Evolutionary conservation across 2,113 vertebrate genomes (phyloP).

Genomic region (Odontophorus gujanensis): DNA sequence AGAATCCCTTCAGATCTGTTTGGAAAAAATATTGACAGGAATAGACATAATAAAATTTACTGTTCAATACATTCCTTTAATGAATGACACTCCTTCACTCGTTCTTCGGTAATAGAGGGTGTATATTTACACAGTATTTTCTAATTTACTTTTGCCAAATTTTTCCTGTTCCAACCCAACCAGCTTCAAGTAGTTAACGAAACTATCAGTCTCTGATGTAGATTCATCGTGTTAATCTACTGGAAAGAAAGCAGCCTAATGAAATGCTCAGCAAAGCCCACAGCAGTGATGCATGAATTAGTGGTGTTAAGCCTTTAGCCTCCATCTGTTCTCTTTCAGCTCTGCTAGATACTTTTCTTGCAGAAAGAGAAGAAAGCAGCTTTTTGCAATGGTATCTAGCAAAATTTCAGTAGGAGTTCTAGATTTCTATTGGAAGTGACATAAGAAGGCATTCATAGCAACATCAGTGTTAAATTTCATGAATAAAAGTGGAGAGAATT

Average conservation of each 20-base stretch:
- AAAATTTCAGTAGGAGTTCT: neutral
- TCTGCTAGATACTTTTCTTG: neutral
- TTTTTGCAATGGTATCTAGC: neutral
- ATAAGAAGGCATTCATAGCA: neutral
- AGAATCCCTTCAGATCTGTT: neutral
- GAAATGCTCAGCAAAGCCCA: conserved; percentile 14
- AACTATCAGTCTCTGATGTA: neutral
- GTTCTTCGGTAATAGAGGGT: neutral
- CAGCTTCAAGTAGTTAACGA: conserved; percentile 33
- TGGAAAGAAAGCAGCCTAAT: conserved; percentile 7
- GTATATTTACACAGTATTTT: neutral
- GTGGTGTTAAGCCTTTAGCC: conserved; percentile 19
- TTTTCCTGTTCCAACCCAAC: neutral
- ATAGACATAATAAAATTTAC: neutral
- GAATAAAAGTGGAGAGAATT: neutral
- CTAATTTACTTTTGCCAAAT: conserved; percentile 10
- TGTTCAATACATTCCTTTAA: neutral
- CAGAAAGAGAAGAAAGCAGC: neutral
- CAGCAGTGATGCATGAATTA: neutral
- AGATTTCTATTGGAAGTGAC: neutral
- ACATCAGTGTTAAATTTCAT: neutral
- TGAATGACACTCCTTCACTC: neutral
- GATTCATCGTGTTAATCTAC: conserved; percentile 7
- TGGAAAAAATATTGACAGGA: neutral
- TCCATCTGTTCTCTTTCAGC: neutral